A percentile compares a stretch with the other conserved stretches of the same genome.
Conservation (phyloP, 1,140 invertebrate genomes). For the Acromyrmex echinatior region DNA sequence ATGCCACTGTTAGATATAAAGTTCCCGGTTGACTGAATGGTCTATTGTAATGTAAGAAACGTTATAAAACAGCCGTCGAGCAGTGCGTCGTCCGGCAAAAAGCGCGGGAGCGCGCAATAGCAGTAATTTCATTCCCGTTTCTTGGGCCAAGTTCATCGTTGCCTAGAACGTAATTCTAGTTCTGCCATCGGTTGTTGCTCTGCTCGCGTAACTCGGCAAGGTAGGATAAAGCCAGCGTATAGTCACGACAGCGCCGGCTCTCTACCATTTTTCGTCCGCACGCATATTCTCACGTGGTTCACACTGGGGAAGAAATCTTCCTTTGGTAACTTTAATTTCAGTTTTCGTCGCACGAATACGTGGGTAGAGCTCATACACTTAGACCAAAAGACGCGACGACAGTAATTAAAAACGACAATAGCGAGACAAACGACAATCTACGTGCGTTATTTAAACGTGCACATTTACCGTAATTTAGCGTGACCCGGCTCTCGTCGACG, state of each 20-base stretch:
- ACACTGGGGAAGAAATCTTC: not conserved
- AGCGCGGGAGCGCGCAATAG: conserved; percentile 61
- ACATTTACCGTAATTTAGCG: conserved; percentile 70
- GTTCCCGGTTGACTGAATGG: conserved; percentile 22
- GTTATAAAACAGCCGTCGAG: conserved; percentile 50
- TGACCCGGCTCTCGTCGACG: not conserved
- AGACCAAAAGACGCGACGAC: not conserved
- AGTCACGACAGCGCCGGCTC: conserved; percentile 43
- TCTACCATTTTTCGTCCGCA: conserved; percentile 38
- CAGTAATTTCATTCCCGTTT: conserved; percentile 68
- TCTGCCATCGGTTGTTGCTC: conserved; percentile 42
- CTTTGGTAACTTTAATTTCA: conserved; percentile 1
- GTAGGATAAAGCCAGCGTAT: conserved; percentile 35
- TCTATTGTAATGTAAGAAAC: conserved; percentile 56
- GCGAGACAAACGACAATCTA: not conserved
- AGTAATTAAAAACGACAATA: conserved; percentile 59
- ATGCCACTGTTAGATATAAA: conserved; percentile 2
- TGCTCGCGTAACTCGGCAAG: conserved; percentile 43
- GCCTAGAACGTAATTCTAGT: conserved; percentile 64
- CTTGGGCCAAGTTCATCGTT: conserved; percentile 52
- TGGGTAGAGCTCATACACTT: not conserved
- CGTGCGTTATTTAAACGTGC: conserved; percentile 13
- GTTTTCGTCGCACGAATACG: conserved; percentile 26
- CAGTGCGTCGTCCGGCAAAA: conserved; percentile 61
- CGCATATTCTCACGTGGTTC: conserved; percentile 58